Conservation (phyloP, 2,797 vertebrate genomes). For the Discoglossus pictus region DNA sequence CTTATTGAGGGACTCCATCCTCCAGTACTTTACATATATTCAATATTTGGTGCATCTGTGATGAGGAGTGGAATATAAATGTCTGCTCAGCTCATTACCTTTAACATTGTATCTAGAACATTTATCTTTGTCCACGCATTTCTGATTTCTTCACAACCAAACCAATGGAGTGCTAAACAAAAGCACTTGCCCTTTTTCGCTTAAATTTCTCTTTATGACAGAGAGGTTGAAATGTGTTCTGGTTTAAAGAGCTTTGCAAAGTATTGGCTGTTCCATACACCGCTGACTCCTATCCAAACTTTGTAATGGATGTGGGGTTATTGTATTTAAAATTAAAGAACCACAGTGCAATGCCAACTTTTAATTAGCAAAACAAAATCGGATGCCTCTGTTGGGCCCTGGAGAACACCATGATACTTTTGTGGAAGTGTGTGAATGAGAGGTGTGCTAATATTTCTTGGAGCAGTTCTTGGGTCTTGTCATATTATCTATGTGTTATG, state of each 20-base stretch:
- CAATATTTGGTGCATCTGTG: slow-evolving; percentile 7
- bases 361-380: too few species aligned
- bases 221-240: slow-evolving; percentile 17
- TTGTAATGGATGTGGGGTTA: too few species aligned
- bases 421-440: too few species aligned
- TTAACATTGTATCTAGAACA: slow-evolving; percentile 23
- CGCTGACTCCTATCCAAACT: slow-evolving; percentile 1
- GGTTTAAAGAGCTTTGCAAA: slow-evolving; percentile 15
- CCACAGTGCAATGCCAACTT: too few species aligned
- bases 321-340: too few species aligned
- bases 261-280: slow-evolving; percentile 14
- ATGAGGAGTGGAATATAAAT: slow-evolving; percentile 22
- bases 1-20: too few species aligned
- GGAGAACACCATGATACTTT: too few species aligned
- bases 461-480: too few species aligned
- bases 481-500: too few species aligned
- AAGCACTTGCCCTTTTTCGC: slow-evolving; percentile 35
- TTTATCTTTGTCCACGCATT: slow-evolving; percentile 31
- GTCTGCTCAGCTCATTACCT: slow-evolving; percentile 40
- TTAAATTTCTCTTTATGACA: slow-evolving; percentile 36
- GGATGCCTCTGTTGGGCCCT: too few species aligned
- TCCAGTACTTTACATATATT: too few species aligned
- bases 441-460: too few species aligned
- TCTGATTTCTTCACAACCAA: slow-evolving; percentile 30
- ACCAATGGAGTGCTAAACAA: slow-evolving; percentile 35